Conservation (phyloP, 1,140 invertebrate genomes). For the Eulimnadia texana region DNA sequence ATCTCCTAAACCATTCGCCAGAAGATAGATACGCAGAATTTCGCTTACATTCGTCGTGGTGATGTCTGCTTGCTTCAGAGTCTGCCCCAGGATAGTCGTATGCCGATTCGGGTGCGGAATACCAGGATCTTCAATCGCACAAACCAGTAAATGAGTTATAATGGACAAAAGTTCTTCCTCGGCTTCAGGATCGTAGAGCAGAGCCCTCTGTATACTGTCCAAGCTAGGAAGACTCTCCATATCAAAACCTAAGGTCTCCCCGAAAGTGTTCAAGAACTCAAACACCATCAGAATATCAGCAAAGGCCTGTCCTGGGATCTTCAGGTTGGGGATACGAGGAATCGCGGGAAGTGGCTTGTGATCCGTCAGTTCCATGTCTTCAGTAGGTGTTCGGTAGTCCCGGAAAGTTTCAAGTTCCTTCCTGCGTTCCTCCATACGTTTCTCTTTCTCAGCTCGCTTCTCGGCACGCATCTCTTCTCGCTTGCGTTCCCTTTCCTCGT, state of each 20-base stretch:
- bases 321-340: slow-evolving; percentile 61
- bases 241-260: slow-evolving; percentile 81
- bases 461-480: slow-evolving; percentile 62
- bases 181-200: slow-evolving; percentile 65
- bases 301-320: slow-evolving; percentile 44
- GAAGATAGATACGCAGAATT: slow-evolving; percentile 73
- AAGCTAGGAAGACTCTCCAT: slow-evolving; percentile 73
- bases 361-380: slow-evolving; percentile 62
- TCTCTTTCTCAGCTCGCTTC: slow-evolving; percentile 61
- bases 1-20: slow-evolving; percentile 68
- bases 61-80: slow-evolving; percentile 77
- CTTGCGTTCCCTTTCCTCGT: slow-evolving; percentile 75
- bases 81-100: slow-evolving; percentile 75
- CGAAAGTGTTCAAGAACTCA: slow-evolving; percentile 91
- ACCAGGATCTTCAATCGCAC: slow-evolving; percentile 86
- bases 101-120: slow-evolving; percentile 66
- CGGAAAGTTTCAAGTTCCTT: slow-evolving; percentile 70
- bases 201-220: slow-evolving; percentile 67
- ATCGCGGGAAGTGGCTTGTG: slow-evolving; percentile 57
- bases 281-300: slow-evolving; percentile 83
- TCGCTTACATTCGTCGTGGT: slow-evolving; percentile 84
- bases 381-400: slow-evolving; percentile 72
- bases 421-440: slow-evolving; percentile 61
- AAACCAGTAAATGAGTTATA: slow-evolving; percentile 74
- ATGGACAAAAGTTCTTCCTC: slow-evolving; percentile 78